Evolutionary conservation across 2,797 vertebrate species (phyloP), one percentile per base, ranked within the genome.

Genomic region (Tympanoctomys barrerae): DNA sequence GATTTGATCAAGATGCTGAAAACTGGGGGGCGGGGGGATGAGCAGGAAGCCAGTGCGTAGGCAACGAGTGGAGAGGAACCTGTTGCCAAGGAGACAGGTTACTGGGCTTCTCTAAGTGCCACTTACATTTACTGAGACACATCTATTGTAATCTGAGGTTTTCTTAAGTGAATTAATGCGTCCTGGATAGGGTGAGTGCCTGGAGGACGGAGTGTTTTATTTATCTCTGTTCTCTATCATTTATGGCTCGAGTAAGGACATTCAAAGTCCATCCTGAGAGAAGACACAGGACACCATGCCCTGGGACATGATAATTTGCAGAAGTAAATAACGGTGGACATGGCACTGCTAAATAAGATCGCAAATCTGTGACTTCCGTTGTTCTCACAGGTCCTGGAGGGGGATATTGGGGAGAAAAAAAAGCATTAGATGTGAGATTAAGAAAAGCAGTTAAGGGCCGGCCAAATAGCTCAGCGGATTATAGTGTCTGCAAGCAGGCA

Each of bases 71-170:
- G 36, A 93, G 71, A 80, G 85, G 85, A 92, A 94, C 92, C 81
- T 79, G 96, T 97, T 97, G 88, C 95, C 94, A 96, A 64, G 93
- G 97, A 94, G 77, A 97, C 54, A 13, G 36, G 90, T 95, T 91
- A 94, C 95, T 90, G 89, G 79, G 94, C 78, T 96, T 66, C 79
- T 93, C 83, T 91, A 75, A 91, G 73, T 80, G 57, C 68, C 89
- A 85, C 46, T 61, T 87, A 75, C 90, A 46, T 84, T 82, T 64
- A 36, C 59, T 59, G 31, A 89, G 77, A 87, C 36, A 84, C 31
- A 18, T 89, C 79, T 88, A 70, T 84, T 94, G 62, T 91, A 84
- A 94, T 91, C 68, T 92, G 82, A 91, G 33, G 42, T 89, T 77
- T 73, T 62, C 87, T 57, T 93, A 95, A 96, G 70, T 0, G 46